Evolutionary conservation across 2,888 invertebrate species (phyloP), one percentile per base, ranked within the genome.

Genomic region (Lithodes maja): DNA sequence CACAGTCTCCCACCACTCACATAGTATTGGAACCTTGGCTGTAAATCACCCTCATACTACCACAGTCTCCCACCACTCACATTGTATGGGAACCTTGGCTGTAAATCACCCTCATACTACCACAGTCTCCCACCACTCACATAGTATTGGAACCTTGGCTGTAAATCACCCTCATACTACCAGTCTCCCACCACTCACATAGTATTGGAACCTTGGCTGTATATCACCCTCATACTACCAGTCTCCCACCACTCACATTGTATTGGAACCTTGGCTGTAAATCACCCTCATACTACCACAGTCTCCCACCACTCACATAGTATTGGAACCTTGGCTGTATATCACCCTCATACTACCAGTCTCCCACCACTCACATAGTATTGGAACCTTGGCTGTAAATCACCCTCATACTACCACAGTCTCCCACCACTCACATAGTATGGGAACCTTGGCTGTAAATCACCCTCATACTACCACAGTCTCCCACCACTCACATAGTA

Each of bases 361-460:
- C 71, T 71, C 71, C 71, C 71, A 1, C 17, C 2, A 33, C 33
- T 0, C 33, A 33, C 33, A 33, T 33, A 33, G 33, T 33, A 33
- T 33, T 33, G 33, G 78, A 53, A 78, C 50, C 78, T 9, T 52
- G 9, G 33, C 80, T 61, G 61, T 80, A 80, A 80, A 33, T 80
- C 80, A 80, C 17, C 17, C 17, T 5, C 49, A 17, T 17, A 80
- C 80, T 17, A 12, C 15, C 17, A 17, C 71, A n/a, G 15, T 71
- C 71, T 71, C 71, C 71, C 71, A 71, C 1, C 2, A 33, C n/a
- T n/a, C 33, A 33, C 33, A 33, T 33, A 33, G 33, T 33, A 33
- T 33, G 0, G 33, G 78, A 53, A 78, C 50, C 78, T 9, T 52
- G 9, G 33, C 80, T 61, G 61, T 80, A 80, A 80, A 33, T 80